Evolutionary conservation across 2,797 vertebrate species (phyloP), one percentile per base, ranked within the genome.

Genomic region (Taeniopygia guttata): DNA sequence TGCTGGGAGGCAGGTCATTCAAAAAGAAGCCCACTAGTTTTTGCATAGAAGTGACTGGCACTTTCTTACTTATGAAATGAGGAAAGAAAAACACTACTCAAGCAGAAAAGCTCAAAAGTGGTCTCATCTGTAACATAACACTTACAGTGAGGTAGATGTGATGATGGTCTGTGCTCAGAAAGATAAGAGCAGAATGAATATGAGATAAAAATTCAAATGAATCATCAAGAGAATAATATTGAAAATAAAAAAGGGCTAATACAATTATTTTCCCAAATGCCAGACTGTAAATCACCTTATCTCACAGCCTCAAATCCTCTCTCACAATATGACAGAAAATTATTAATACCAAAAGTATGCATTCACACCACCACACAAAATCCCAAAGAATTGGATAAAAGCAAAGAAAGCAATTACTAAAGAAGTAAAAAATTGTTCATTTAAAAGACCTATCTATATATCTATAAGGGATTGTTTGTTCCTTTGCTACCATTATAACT

Each of bases 171-270:
- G n/a, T 36, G 56, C 42, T 90, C 38, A 77, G 67, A 77, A 82
- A 85, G 48, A 68, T 49, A 92, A 87, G 38, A 72, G 17, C 22
- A 75, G 36, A 70, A 46, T 10, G 36, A 70, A 46, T 10, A 58
- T 26, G 51, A 92, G 46, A 83, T 63, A 89, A 88, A 94, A 92
- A 55, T 45, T 91, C 30, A 74, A 90, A 82, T n/a, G 14, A 89
- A 78, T 72, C 38, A 69, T 72, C 64, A 40, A 69, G 32, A 49
- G 25, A 92, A 66, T 36, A 82, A 80, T 80, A 70, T 51, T 87
- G 46, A 82, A 74, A 66, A 64, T 14, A 27, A 34, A 80, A 79
- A 58, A 54, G 20, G 26, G 19, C 4, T 83, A 75, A 90, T 27
- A 58, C 18, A 83, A 78, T 89, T 77, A 74, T 75, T 80, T 85